Conservation (phyloP, 2,113 vertebrate genomes). For the Neofelis nebulosa region DNA sequence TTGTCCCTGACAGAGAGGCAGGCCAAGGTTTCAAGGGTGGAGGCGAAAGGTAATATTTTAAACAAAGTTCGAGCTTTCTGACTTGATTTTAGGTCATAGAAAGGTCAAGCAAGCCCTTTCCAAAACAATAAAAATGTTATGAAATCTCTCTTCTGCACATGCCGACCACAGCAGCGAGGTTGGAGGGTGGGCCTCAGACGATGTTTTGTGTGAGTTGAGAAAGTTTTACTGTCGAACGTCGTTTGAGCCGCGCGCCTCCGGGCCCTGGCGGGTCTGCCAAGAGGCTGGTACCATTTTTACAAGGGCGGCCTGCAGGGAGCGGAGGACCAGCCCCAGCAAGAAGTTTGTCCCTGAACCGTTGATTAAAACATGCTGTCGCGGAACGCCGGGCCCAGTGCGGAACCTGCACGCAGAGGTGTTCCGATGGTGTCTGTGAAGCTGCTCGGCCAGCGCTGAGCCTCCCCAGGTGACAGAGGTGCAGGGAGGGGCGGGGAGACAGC, state of each 20-base stretch:
- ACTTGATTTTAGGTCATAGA: background rate
- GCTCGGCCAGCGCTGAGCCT: accelerated
- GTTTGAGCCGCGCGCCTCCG: background rate
- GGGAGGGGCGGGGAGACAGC: background rate
- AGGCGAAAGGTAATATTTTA: background rate
- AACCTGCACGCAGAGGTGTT: accelerated
- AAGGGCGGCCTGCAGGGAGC: background rate
- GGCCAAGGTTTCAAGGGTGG: background rate
- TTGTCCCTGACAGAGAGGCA: background rate
- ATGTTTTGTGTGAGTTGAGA: background rate
- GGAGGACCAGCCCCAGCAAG: background rate
- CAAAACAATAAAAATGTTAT: background rate
- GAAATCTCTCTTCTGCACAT: background rate
- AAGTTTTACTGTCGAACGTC: background rate
- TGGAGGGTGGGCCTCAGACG: background rate
- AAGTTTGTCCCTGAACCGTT: too few species aligned
- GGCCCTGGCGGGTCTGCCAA: accelerated
- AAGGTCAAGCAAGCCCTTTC: background rate
- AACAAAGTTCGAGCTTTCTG: background rate
- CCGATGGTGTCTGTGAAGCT: accelerated
- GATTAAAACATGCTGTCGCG: accelerated
- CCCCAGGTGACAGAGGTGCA: accelerated
- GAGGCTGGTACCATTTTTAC: background rate
- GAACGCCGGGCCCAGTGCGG: accelerated
- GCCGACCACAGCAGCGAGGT: background rate